Percentiles rank a stretch among this genome's conserved stretches.
Evolutionary conservation across 1,140 invertebrate species (phyloP).

Genomic region (Trypoxylus dichotomus): DNA sequence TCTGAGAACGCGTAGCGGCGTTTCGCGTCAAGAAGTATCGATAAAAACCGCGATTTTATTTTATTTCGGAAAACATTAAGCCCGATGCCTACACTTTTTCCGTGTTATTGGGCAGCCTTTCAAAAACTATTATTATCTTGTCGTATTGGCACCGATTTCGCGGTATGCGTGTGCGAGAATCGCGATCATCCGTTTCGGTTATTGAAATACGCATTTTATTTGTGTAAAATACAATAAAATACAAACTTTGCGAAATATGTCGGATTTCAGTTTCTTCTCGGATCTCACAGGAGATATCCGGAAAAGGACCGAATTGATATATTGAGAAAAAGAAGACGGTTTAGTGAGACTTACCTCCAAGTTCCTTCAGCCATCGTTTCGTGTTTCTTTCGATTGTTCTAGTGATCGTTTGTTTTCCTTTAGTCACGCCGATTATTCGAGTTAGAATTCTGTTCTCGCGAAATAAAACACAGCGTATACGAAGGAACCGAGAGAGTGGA

Average conservation of each 20-base stretch:
- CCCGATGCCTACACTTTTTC: conserved; percentile 10
- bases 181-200: neutral
- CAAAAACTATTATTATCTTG: conserved; percentile 24
- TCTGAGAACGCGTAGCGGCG: neutral
- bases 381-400: neutral
- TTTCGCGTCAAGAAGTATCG: neutral
- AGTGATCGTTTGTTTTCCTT: neutral
- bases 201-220: conserved; percentile 9
- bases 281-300: too few relatives aligned
- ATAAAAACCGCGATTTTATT: conserved; percentile 16
- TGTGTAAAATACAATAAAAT: neutral
- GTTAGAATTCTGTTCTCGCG: neutral
- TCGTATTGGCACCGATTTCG: conserved; percentile 12
- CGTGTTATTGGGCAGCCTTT: conserved; percentile 16
- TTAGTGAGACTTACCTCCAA: neutral
- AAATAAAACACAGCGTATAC: neutral
- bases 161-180: neutral
- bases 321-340: neutral
- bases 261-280: too few relatives aligned
- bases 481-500: neutral
- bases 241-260: neutral
- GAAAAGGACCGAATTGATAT: too few relatives aligned
- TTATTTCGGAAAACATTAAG: conserved; percentile 6
- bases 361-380: conserved; percentile 4
- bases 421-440: neutral